Conservation (phyloP, 2,113 vertebrate genomes). For the Petromus typicus region DNA sequence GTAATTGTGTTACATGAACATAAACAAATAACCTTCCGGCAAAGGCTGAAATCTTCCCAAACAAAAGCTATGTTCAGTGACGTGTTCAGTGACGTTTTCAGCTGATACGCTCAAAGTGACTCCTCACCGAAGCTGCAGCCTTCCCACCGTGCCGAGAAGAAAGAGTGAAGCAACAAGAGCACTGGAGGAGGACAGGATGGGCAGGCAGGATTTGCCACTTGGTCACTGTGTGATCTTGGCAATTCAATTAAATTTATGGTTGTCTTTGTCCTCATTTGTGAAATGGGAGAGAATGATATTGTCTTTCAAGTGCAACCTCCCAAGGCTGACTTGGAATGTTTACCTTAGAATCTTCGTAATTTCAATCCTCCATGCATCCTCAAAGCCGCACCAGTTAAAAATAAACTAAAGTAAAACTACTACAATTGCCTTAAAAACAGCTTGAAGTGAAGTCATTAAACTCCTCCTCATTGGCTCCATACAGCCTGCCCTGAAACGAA, state of each 20-base stretch:
- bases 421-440: not conserved
- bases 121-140: not conserved
- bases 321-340: not conserved
- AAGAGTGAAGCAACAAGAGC: not conserved
- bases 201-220: not conserved
- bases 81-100: not conserved
- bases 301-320: not conserved
- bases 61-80: too few relatives aligned
- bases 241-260: not conserved
- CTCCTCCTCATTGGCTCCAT: not conserved
- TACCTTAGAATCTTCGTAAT: not conserved
- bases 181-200: not conserved
- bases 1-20: slow-evolving; percentile 65
- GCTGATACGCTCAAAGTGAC: not conserved
- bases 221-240: not conserved
- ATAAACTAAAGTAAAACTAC: slow-evolving; percentile 6
- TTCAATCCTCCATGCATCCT: not conserved
- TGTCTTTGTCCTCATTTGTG: not conserved
- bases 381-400: slow-evolving; percentile 8
- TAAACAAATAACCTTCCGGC: slow-evolving; percentile 65
- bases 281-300: not conserved
- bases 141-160: not conserved
- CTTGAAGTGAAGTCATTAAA: not conserved
- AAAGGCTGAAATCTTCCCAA: slow-evolving; percentile 16
- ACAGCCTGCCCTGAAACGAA: not conserved